Base-by-base conservation (phyloP, 1,140 invertebrate species). In the Drosophila murphyi region DNA sequence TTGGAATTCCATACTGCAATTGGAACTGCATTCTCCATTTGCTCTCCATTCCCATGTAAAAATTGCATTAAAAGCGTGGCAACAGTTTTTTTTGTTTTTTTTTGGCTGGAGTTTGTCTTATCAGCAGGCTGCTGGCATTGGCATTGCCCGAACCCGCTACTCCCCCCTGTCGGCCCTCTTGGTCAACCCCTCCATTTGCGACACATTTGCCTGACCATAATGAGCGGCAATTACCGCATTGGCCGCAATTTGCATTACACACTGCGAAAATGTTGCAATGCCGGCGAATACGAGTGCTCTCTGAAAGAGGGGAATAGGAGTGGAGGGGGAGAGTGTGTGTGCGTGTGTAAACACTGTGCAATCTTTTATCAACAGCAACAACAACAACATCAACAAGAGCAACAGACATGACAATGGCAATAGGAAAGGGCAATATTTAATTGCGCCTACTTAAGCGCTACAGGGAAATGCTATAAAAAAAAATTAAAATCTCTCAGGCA, bases 241-340 rank as follows among this genome's bases (percentile, higher is more conserved):
- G 85, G 83, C 85, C 83, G 85, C 85, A 88, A 88, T 88, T 88
- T 88, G 83, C 77, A 88, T 88, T 88, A 86, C 79, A 79, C 72
- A 88, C 62, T 88, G 82, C 65, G 82, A 87, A 85, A 87, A 88
- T 87, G 83, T 82, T 88, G 82, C 76, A 72, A 63, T 70, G 67
- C 63, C 29, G 35, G 48, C 47, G 28, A 48, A 47, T 57, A 28
- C 37, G 45, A 28, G 32, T 47, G 39, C 35, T 20, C 20, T 20
- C 20, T 32, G 5, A 2, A 2, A 3, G 20, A 34, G 31, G 48
- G 6, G 6, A 7, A 35, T 2, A 4, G 39, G n/a, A 5, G 32
- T 2, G 10, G 2, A n/a, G 34, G n/a, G 29, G 1, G 41, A 4
- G 8, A 5, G 10, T 34, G 31, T 35, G 41, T 50, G 32, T 57